phyloP scores from a whole-genome alignment of 2,888 invertebrate species.

The Athalia circularis region DNA sequence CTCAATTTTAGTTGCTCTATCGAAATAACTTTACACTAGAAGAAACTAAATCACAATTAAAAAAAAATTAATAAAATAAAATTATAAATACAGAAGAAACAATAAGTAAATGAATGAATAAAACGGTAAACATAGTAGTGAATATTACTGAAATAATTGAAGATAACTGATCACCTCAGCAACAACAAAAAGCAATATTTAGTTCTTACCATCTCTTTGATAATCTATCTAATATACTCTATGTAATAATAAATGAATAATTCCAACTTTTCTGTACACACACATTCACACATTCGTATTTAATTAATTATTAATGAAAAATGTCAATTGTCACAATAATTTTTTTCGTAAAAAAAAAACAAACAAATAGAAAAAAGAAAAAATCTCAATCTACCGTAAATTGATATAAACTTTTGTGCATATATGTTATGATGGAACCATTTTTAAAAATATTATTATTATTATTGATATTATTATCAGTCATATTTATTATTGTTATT shows the following conservation, averaged over 20 bases:
- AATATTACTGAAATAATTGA: slow-evolving; percentile 55
- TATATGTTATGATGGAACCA: slow-evolving; percentile 74
- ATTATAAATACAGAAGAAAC: no score
- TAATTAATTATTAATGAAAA: slow-evolving; percentile 64
- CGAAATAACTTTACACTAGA: not conserved
- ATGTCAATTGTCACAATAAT: slow-evolving; percentile 72
- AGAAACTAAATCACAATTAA: not conserved
- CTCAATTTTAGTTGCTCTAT: no score
- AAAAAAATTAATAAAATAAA: no score
- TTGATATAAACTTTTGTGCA: slow-evolving; percentile 51
- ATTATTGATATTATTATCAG: slow-evolving; percentile 12
- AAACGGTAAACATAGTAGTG: slow-evolving; percentile 54
- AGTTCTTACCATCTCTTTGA: slow-evolving; percentile 69
- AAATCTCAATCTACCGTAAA: not conserved
- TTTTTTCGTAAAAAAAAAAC: slow-evolving; percentile 65
- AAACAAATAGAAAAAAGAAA: slow-evolving; percentile 68
- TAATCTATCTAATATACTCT: no score
- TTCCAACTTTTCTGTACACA: slow-evolving; percentile 36
- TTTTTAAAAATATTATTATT: not conserved
- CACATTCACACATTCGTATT: slow-evolving; percentile 62
- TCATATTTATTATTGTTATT: slow-evolving; percentile 16
- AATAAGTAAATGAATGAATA: slow-evolving; percentile 40
- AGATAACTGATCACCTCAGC: slow-evolving; percentile 64
- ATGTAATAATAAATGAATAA: slow-evolving; percentile 50
- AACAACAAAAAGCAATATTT: slow-evolving; percentile 71